A percentile compares a stretch with the other conserved stretches of the same genome.
phyloP scores from a whole-genome alignment of 2,888 invertebrate species.

The Ophion obscuratus region DNA sequence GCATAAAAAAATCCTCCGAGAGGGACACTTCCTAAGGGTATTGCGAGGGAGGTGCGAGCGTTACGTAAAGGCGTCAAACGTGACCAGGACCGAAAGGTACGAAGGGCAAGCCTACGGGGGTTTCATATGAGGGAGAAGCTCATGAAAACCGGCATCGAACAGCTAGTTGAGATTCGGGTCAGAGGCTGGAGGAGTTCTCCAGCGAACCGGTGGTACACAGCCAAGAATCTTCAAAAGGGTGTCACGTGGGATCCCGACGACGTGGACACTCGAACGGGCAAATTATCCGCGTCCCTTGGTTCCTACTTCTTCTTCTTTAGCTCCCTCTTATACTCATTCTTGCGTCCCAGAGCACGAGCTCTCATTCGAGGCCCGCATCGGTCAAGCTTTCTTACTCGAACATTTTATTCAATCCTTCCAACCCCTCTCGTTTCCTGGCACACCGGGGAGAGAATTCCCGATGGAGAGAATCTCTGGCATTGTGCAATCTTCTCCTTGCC shows the following conservation, averaged over 20 bases:
- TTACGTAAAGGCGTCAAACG: slow-evolving; percentile 60
- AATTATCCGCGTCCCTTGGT: slow-evolving; percentile 77
- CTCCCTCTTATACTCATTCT: slow-evolving; percentile 63
- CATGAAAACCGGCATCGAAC: slow-evolving; percentile 71
- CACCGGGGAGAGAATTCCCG: slow-evolving; percentile 75
- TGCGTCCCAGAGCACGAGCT: slow-evolving; percentile 4
- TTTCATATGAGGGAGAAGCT: slow-evolving; percentile 58
- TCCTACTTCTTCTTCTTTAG: slow-evolving; percentile 65
- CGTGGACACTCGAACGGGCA: slow-evolving; percentile 74
- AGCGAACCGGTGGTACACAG: slow-evolving; percentile 25
- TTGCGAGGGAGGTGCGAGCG: slow-evolving; percentile 36
- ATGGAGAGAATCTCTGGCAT: slow-evolving; percentile 79
- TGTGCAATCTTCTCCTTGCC: slow-evolving; percentile 69
- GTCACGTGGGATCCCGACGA: slow-evolving; percentile 45
- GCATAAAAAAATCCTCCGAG: slow-evolving; percentile 21
- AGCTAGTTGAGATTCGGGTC: slow-evolving; percentile 82
- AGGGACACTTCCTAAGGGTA: slow-evolving; percentile 30
- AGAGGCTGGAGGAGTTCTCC: slow-evolving; percentile 71
- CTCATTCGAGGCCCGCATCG: slow-evolving; percentile 26
- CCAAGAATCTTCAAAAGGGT: slow-evolving; percentile 44
- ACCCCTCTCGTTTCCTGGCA: slow-evolving; percentile 11
- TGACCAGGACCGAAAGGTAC: slow-evolving; percentile 40
- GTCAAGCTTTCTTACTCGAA: slow-evolving; percentile 34
- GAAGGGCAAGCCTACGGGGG: not conserved
- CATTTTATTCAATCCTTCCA: slow-evolving; percentile 45